These are phyloP conservation scores for Myathropa florea DNA, from an alignment of 2,888 invertebrate genomes.

Conservation along the genomic window DNA sequence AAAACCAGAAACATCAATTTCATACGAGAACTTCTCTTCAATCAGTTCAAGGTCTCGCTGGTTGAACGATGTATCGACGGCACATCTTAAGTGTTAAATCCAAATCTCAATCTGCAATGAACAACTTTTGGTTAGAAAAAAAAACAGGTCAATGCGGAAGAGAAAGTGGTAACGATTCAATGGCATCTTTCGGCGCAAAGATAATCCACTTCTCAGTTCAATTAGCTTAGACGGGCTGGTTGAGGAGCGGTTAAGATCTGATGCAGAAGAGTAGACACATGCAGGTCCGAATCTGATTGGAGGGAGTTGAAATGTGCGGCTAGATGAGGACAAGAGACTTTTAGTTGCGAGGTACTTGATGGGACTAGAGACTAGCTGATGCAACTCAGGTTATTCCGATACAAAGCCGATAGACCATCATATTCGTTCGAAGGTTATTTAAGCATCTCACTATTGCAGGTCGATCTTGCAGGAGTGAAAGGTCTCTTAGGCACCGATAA, in stretches of 20 bases:
- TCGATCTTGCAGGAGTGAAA: too few species aligned
- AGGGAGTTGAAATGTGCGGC: neutral
- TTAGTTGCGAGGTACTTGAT: neutral
- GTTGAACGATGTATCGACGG: neutral
- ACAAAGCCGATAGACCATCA: neutral
- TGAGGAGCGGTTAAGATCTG: neutral
- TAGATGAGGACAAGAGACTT: neutral
- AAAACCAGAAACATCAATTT: too few species aligned
- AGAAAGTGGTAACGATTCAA: neutral
- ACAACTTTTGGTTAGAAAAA: slow-evolving; percentile 1
- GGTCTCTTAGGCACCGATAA: too few species aligned
- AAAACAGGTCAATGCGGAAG: neutral
- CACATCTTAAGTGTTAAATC: neutral
- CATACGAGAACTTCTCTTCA: too few species aligned
- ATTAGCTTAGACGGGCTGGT: neutral
- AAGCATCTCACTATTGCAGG: too few species aligned
- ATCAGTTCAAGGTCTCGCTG: too few species aligned
- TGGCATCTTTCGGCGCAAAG: neutral
- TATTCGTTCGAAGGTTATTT: neutral
- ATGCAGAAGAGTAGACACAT: too few species aligned
- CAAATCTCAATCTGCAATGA: neutral
- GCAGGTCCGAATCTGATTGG: neutral
- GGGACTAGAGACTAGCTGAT: neutral
- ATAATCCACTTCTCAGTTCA: neutral
- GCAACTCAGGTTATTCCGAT: neutral